phyloP scores from a whole-genome alignment of 2,888 invertebrate species.

The Drosophila putrida region DNA sequence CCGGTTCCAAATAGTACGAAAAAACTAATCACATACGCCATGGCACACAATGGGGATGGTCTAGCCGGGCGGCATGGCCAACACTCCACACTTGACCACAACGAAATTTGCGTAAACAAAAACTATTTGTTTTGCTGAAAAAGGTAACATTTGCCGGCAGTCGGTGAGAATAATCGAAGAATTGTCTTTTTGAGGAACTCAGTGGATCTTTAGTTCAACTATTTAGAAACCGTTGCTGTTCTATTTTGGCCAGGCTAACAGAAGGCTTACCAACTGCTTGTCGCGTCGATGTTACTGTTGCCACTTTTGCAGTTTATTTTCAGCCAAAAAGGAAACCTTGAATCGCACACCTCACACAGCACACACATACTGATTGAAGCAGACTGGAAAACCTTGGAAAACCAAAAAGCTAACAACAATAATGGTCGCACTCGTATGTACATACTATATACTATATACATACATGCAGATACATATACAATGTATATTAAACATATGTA shows the following conservation, averaged over 20 bases:
- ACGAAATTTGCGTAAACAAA: slow-evolving; percentile 71
- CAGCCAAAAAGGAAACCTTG: slow-evolving; percentile 66
- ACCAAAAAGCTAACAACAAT: slow-evolving; percentile 62
- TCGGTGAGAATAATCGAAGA: slow-evolving; percentile 4
- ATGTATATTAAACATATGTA: not conserved
- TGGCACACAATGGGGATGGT: slow-evolving; percentile 40
- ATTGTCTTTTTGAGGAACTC: not conserved
- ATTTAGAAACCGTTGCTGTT: slow-evolving; percentile 78
- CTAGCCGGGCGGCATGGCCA: slow-evolving; percentile 58
- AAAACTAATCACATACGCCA: slow-evolving; percentile 80
- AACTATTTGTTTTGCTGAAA: slow-evolving; percentile 59
- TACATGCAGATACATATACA: not conserved
- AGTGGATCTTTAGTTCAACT: slow-evolving; percentile 15
- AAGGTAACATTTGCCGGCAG: slow-evolving; percentile 10
- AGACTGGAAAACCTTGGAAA: slow-evolving; percentile 80
- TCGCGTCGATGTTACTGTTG: slow-evolving; percentile 9
- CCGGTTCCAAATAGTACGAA: slow-evolving; percentile 83
- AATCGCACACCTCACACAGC: slow-evolving; percentile 41
- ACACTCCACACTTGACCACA: slow-evolving; percentile 3
- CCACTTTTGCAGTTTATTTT: slow-evolving; percentile 26
- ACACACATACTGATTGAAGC: slow-evolving; percentile 59
- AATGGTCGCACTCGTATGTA: slow-evolving; percentile 31
- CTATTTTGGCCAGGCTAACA: slow-evolving; percentile 82
- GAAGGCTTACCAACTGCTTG: slow-evolving; percentile 62
- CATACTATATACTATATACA: slow-evolving; percentile 8